A percentile compares a stretch with the other conserved stretches of the same genome.
These are phyloP conservation scores for Paedocypris micromegethes DNA, from an alignment of 2,797 vertebrate genomes.

Conservation along the genomic window DNA sequence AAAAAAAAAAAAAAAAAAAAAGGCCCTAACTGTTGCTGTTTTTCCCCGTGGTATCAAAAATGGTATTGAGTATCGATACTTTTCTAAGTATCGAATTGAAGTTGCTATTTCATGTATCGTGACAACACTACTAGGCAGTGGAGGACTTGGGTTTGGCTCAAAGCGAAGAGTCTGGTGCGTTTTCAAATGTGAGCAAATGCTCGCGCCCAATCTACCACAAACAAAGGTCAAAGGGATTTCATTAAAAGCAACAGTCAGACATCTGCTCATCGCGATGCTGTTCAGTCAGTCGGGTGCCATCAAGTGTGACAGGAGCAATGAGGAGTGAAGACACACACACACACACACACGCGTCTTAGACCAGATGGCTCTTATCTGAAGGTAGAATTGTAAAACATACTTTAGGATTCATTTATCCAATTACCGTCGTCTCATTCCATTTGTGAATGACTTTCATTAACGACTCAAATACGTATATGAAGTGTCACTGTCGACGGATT, in stretches of 20 bases:
- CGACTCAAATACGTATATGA: no score
- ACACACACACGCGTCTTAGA: slow-evolving; percentile 1
- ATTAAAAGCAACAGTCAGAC: slow-evolving; percentile 78
- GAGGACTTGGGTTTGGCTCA: slow-evolving; percentile 3
- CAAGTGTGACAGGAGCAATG: slow-evolving; percentile 56
- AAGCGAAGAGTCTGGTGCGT: slow-evolving; percentile 11
- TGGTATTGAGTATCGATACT: no score
- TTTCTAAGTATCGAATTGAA: no score
- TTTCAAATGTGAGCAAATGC: slow-evolving; percentile 21
- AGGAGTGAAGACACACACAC: slow-evolving; percentile 41
- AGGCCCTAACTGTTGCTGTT: no score
- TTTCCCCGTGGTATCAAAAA: no score
- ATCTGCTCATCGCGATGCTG: slow-evolving; percentile 68
- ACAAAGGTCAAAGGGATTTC: slow-evolving; percentile 73
- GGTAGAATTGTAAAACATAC: not conserved
- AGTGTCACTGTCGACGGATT: no score
- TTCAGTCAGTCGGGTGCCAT: slow-evolving; percentile 61
- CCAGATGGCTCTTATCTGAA: slow-evolving; percentile 15
- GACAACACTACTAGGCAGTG: not conserved
- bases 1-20: no score
- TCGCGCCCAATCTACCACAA: slow-evolving; percentile 67
- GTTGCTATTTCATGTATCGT: no score
- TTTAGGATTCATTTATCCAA: not conserved
- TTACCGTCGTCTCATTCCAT: not conserved
- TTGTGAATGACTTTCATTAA: not conserved